phyloP scores from a whole-genome alignment of 2,113 vertebrate genomes.

The Pseudorasbora parva region DNA sequence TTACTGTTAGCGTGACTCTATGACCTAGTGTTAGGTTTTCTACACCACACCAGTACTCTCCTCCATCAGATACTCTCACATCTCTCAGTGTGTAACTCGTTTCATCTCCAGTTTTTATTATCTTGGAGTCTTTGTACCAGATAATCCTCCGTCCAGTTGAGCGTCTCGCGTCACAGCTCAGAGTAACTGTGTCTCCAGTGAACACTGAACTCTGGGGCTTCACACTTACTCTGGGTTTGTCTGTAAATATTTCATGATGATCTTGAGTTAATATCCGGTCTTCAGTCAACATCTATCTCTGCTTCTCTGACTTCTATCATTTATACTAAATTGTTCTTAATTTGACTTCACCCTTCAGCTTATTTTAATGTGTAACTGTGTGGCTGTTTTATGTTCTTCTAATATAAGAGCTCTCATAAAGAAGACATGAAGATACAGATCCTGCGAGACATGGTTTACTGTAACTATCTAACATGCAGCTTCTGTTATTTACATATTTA shows the following conservation, averaged over 20 bases:
- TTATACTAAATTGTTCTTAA: too few species aligned
- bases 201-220: conserved; percentile 25
- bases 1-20: neutral
- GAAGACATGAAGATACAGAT: too few species aligned
- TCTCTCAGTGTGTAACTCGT: neutral
- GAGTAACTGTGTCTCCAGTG: conserved; percentile 55
- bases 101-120: conserved; percentile 30
- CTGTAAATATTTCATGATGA: neutral
- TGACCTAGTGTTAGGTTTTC: neutral
- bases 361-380: too few species aligned
- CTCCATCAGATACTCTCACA: conserved; percentile 27
- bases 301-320: too few species aligned
- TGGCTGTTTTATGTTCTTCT: too few species aligned
- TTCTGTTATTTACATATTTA: neutral
- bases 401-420: too few species aligned
- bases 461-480: neutral
- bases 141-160: conserved; percentile 47
- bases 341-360: too few species aligned
- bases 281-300: neutral
- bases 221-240: neutral
- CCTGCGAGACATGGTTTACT: too few species aligned
- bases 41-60: conserved; percentile 11
- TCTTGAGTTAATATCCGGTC: neutral
- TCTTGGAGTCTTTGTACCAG: neutral
- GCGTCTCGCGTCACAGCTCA: conserved; percentile 50